Conservation (phyloP, 1,140 invertebrate genomes). For the Leptinotarsa texana region DNA sequence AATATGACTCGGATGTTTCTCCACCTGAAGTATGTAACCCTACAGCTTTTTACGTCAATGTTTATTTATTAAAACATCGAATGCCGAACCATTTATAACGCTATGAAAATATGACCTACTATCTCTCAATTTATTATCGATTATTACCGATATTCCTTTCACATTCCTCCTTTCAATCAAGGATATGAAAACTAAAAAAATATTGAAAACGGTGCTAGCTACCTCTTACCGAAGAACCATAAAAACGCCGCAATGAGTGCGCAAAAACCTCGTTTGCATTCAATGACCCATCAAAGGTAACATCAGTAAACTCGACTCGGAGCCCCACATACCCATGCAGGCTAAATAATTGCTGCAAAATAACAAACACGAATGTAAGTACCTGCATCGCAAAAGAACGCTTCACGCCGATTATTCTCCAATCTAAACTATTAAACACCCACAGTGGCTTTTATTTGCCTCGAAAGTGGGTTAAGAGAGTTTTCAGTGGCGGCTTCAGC, state of each 20-base stretch:
- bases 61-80: too few species aligned
- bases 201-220: too few species aligned
- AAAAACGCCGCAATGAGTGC: not conserved
- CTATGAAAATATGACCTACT: too few species aligned
- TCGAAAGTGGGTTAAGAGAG: not conserved
- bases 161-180: too few species aligned
- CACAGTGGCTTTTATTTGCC: not conserved
- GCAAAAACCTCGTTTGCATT: slow-evolving; percentile 6
- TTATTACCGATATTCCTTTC: too few species aligned
- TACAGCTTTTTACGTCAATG: too few species aligned
- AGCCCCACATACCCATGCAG: not conserved
- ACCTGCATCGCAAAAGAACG: not conserved
- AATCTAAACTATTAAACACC: not conserved
- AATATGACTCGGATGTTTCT: too few species aligned
- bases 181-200: too few species aligned
- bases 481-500: not conserved
- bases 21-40: too few species aligned
- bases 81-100: too few species aligned
- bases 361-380: not conserved
- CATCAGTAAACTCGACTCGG: not conserved
- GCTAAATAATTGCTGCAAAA: not conserved
- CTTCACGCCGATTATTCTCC: not conserved
- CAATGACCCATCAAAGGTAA: not conserved
- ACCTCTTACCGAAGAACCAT: too few species aligned
- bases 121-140: too few species aligned